Evolutionary conservation across 1,140 invertebrate genomes (phyloP).

Genomic region (Aphaenogaster ashmeadi): DNA sequence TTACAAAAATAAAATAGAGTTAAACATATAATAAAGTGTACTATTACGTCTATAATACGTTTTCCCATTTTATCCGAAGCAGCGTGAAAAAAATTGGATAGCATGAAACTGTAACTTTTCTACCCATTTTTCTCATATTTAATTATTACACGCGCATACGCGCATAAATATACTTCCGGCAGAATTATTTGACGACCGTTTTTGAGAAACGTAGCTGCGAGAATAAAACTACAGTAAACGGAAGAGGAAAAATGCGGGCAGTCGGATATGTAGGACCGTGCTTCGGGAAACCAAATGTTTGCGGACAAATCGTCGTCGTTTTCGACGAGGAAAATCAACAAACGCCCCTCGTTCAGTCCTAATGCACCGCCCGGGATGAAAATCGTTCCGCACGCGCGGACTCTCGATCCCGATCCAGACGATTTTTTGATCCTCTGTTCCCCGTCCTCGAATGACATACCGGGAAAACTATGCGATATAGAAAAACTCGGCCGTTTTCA

Average conservation of each 20-base stretch:
- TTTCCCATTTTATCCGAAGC: background rate
- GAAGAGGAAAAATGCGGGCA: conserved; percentile 70
- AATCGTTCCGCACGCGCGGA: conserved; percentile 66
- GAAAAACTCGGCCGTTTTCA: conserved; percentile 32
- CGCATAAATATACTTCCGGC: background rate
- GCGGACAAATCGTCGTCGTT: conserved; percentile 75
- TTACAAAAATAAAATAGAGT: background rate
- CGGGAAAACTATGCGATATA: background rate
- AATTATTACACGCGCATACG: conserved; percentile 30
- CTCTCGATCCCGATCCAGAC: conserved; percentile 41
- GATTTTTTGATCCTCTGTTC: background rate
- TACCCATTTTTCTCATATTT: conserved; percentile 53
- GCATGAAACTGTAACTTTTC: background rate
- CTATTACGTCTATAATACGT: background rate
- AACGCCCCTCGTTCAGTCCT: conserved; percentile 64
- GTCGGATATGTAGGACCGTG: conserved; percentile 63
- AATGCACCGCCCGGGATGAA: conserved; percentile 67
- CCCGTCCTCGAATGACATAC: background rate
- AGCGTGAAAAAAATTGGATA: background rate
- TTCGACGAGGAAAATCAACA: conserved; percentile 75
- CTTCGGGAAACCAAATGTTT: conserved; percentile 74
- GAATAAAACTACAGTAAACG: background rate
- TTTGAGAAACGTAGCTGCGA: background rate
- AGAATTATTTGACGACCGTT: conserved; percentile 40
- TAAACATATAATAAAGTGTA: background rate